Evolutionary conservation across 2,888 invertebrate genomes (phyloP).

Genomic region (Dromius quadrimaculatus): DNA sequence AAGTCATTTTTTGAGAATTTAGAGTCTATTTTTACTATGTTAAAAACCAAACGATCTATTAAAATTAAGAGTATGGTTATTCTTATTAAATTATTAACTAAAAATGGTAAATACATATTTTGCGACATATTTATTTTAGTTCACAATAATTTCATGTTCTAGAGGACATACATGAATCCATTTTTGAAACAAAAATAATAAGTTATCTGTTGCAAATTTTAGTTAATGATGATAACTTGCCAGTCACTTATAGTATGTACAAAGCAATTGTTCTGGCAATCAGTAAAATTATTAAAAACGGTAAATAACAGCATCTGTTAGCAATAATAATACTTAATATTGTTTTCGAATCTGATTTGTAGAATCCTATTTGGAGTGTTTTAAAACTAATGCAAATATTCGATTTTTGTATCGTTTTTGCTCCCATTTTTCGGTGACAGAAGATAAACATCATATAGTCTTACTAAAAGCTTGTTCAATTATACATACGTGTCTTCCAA

Average conservation of each 20-base stretch:
- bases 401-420: constrained; percentile 44
- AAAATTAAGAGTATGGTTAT: constrained; percentile 45
- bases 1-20: constrained; percentile 41
- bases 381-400: constrained; percentile 43
- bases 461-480: constrained; percentile 47
- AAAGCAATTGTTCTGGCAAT: constrained; percentile 38
- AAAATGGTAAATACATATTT: constrained; percentile 15
- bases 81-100: constrained; percentile 38
- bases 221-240: constrained; percentile 42
- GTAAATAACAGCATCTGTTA: no score
- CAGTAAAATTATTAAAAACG: constrained; percentile 43
- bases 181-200: constrained; percentile 44
- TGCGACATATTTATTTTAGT: background rate
- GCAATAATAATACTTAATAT: no score
- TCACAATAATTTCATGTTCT: no score
- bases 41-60: constrained; percentile 32
- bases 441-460: constrained; percentile 44
- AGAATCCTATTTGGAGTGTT: constrained; percentile 38
- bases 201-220: constrained; percentile 39
- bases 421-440: constrained; percentile 38
- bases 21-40: constrained; percentile 46
- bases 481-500: constrained; percentile 45
- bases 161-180: constrained; percentile 48
- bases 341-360: constrained; percentile 30
- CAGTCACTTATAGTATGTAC: constrained; percentile 39